phyloP scores from a whole-genome alignment of 2,113 vertebrate species.

The Leucopsar rothschildi region DNA sequence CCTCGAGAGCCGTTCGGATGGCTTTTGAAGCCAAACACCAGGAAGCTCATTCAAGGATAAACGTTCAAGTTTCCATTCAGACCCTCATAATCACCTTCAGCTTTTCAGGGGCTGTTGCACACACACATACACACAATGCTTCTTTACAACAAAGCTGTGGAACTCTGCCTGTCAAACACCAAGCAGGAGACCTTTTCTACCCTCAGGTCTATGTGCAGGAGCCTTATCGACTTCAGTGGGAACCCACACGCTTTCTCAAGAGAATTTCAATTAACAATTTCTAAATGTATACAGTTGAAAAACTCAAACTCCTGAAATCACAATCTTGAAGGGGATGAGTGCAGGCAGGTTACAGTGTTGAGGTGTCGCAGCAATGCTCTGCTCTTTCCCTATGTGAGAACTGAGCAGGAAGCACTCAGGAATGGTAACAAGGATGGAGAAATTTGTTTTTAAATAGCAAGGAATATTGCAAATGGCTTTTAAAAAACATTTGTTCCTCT shows the following conservation, averaged over 20 bases:
- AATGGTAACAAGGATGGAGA: not conserved
- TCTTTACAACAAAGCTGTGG: not conserved
- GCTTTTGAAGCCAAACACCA: not conserved
- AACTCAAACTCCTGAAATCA: not conserved
- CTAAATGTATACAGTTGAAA: not conserved
- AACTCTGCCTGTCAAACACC: not conserved
- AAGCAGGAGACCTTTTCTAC: not conserved
- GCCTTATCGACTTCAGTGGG: not conserved
- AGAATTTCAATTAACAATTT: not conserved
- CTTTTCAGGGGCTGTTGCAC: not conserved
- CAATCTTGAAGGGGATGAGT: not conserved
- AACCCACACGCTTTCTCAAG: not conserved
- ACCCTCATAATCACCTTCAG: not conserved
- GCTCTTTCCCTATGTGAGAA: not conserved
- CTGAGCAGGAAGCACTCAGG: not conserved
- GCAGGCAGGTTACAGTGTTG: not conserved
- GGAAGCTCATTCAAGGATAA: not conserved
- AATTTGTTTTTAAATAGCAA: not conserved
- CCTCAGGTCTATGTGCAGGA: not conserved
- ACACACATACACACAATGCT: not conserved
- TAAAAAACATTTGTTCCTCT: not conserved
- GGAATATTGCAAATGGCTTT: not conserved
- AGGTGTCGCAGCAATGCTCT: not conserved
- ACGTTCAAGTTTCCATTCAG: slow-evolving; percentile 12
- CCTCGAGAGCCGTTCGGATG: not conserved